Percentiles rank a stretch among this genome's conserved stretches.
Evolutionary conservation across 2,888 invertebrate species (phyloP).

Genomic region (Cyclophora punctaria): DNA sequence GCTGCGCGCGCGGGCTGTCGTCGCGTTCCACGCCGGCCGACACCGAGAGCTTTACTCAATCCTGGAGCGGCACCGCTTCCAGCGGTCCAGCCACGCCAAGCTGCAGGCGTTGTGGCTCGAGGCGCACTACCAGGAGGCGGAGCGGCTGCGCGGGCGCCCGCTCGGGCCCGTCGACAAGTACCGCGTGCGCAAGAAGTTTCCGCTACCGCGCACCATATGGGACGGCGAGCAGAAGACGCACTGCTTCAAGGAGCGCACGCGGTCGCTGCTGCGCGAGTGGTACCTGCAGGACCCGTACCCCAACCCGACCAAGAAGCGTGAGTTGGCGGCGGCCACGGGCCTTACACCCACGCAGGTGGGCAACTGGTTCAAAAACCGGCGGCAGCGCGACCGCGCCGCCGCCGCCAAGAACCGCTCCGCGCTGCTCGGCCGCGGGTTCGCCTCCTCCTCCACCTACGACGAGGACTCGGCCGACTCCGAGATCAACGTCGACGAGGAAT

Average conservation of each 20-base stretch:
- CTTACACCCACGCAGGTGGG: conserved; percentile 95
- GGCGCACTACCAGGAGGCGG: conserved; percentile 99
- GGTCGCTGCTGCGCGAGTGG: conserved; percentile 96
- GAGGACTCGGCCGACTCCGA: conserved; percentile 70
- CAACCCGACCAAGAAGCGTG: conserved; percentile 96
- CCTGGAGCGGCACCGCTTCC: conserved; percentile 95
- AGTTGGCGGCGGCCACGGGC: conserved; percentile 96
- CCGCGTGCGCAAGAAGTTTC: conserved; percentile 96
- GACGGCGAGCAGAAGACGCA: conserved; percentile 99
- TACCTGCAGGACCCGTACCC: conserved; percentile 99
- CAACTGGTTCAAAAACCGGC: conserved; percentile 99
- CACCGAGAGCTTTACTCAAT: conserved; percentile 98
- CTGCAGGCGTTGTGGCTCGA: conserved; percentile 97
- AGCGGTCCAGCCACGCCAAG: conserved; percentile 95
- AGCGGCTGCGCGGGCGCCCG: conserved; percentile 93
- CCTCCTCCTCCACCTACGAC: conserved; percentile 70
- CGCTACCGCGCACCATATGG: conserved; percentile 98
- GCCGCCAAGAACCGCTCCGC: conserved; percentile 97
- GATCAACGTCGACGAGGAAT: conserved; percentile 72
- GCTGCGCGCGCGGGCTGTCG: conserved; percentile 97
- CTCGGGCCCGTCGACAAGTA: conserved; percentile 87
- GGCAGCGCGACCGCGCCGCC: conserved; percentile 96
- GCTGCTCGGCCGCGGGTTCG: conserved; percentile 65
- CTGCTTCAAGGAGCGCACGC: conserved; percentile 98
- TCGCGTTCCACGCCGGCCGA: conserved; percentile 96